Base-by-base conservation (phyloP, 1,140 invertebrate species). In the Aporrectodea caliginosa region DNA sequence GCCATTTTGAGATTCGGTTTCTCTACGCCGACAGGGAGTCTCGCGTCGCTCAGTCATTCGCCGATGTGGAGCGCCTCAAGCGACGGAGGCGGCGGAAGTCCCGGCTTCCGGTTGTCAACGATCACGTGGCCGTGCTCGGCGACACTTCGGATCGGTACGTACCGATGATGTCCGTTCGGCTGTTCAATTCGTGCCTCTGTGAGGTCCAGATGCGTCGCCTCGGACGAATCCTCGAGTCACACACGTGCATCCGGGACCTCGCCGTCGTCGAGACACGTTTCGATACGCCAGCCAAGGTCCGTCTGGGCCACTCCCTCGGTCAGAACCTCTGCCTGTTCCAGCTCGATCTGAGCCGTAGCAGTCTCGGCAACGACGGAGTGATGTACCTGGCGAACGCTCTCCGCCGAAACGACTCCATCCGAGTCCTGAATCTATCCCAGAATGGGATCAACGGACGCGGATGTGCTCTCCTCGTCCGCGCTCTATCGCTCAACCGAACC, bases 381-480 rank as follows among this genome's bases (percentile, higher is more conserved):
- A 73, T 73, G 71, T 73, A 73, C 30, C 71, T 31, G 71, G 71
- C 71, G 43, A 58, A 58, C 22, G 6, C 43, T 6, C 43, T 58
- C 43, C 43, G 43, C 6, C 43, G 22, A 6, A 58, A 58, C 43
- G 6, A 22, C 43, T 58, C 43, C 43, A 22, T 58, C 43, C 43
- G 43, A 22, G 22, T 58, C 43, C 43, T 58, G 43, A 58, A 58
- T 58, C 43, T 58, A 22, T 58, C 43, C 22, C 43, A 12, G 43
- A 58, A 58, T 22, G 43, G 43, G 6, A 58, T 58, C 43, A 58
- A 58, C 43, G 43, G 43, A 58, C 43, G 43, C 43, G 43, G 43
- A 12, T 58, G 43, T 22, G 43, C 43, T 22, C 6, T 58, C 43
- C 43, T 58, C 43, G 43, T 22, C 6, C 43, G 43, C 43, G 43